Percentiles rank a stretch among this genome's conserved stretches.
These are phyloP conservation scores for Brachionus rotundiformis DNA, from an alignment of 1,140 invertebrate species.

Conservation along the genomic window DNA sequence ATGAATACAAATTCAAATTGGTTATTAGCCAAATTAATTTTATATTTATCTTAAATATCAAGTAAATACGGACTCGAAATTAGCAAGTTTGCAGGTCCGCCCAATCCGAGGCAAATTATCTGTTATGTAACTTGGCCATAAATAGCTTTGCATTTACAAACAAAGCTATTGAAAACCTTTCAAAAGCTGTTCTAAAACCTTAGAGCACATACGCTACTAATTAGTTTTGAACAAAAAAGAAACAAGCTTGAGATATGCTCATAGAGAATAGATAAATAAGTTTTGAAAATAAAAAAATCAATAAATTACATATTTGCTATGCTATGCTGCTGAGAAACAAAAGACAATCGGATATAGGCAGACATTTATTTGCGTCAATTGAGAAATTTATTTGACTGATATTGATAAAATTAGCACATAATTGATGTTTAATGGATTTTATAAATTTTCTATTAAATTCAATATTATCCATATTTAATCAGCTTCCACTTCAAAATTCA, in stretches of 20 bases:
- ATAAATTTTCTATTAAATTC: background rate
- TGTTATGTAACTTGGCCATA: background rate
- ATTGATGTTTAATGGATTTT: background rate
- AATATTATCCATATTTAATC: background rate
- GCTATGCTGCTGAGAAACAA: background rate
- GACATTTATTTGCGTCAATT: background rate
- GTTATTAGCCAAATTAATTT: background rate
- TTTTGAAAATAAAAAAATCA: background rate
- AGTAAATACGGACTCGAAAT: background rate
- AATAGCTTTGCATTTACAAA: background rate
- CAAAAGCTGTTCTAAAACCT: background rate
- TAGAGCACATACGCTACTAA: background rate
- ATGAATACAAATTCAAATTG: background rate
- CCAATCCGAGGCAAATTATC: background rate
- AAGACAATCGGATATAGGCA: background rate
- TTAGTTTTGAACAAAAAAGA: background rate
- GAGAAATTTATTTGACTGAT: background rate
- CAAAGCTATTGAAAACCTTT: background rate
- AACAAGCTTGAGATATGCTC: background rate
- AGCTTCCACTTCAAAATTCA: background rate
- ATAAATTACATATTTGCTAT: background rate
- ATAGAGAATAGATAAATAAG: background rate
- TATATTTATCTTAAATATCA: background rate
- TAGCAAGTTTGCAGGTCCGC: background rate
- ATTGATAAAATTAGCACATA: background rate